phyloP scores from a whole-genome alignment of 1,140 invertebrate genomes.

The Augochlora pura region DNA sequence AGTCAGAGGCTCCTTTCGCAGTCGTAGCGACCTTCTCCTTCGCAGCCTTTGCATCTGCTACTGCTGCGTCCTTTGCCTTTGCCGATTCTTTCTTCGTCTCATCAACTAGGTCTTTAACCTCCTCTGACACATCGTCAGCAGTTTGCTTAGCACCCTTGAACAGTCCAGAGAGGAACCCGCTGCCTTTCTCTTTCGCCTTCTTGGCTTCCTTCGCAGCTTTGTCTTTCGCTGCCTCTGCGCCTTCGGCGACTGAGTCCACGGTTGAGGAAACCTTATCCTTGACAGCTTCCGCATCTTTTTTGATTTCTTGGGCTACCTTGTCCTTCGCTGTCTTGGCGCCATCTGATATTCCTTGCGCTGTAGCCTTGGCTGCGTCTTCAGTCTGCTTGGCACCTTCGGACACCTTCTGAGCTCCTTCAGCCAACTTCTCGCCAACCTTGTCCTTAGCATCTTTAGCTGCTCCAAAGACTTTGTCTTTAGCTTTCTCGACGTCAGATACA shows the following conservation, averaged over 20 bases:
- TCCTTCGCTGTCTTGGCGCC: slow-evolving; percentile 49
- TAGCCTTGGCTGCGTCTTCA: slow-evolving; percentile 25
- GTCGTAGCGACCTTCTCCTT: slow-evolving; percentile 6
- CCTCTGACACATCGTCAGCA: slow-evolving; percentile 50
- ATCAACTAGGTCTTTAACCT: slow-evolving; percentile 56
- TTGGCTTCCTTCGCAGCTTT: slow-evolving; percentile 43
- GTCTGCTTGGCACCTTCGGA: neutral
- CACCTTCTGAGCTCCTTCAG: neutral
- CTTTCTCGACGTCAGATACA: neutral
- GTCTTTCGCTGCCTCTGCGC: slow-evolving; percentile 17
- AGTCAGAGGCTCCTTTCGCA: neutral
- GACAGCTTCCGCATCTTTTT: slow-evolving; percentile 28
- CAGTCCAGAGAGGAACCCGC: slow-evolving; percentile 58
- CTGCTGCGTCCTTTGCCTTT: slow-evolving; percentile 22
- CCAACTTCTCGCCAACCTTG: slow-evolving; percentile 61
- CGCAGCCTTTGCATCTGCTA: neutral
- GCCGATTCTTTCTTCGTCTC: slow-evolving; percentile 53
- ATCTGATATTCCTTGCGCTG: slow-evolving; percentile 1
- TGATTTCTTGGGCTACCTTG: slow-evolving; percentile 20
- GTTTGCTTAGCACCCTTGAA: slow-evolving; percentile 64
- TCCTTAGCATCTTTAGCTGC: slow-evolving; percentile 24
- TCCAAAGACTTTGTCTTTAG: slow-evolving; percentile 26
- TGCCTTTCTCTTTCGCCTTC: slow-evolving; percentile 57
- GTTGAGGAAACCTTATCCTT: slow-evolving; percentile 37
- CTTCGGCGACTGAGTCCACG: slow-evolving; percentile 2